A percentile compares a stretch with the other conserved stretches of the same genome.
Evolutionary conservation across 2,888 invertebrate genomes (phyloP).

Genomic region (Limnephilus rhombicus): DNA sequence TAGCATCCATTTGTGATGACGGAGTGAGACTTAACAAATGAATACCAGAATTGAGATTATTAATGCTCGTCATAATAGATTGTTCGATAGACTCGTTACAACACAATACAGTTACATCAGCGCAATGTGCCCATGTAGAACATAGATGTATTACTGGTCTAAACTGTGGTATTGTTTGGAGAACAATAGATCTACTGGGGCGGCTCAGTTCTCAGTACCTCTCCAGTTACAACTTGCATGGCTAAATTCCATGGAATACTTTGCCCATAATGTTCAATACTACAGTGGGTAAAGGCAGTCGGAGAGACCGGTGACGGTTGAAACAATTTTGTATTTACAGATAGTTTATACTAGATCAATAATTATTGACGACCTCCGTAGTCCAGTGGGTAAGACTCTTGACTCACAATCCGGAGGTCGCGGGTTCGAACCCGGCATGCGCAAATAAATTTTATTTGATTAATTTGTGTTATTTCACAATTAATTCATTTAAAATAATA

Average conservation of each 20-base stretch:
- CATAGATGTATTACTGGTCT: neutral
- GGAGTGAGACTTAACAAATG: neutral
- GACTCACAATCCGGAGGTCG: no score
- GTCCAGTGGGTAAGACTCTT: no score
- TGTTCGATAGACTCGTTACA: neutral
- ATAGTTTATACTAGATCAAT: no score
- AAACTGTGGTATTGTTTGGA: neutral
- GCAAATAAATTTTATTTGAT: no score
- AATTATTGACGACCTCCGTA: no score
- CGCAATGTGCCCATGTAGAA: neutral
- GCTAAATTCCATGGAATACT: neutral
- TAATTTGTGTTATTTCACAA: no score
- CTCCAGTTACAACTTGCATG: neutral
- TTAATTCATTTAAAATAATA: no score
- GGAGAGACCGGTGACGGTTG: no score
- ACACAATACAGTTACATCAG: neutral
- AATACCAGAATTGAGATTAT: neutral
- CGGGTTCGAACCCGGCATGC: no score
- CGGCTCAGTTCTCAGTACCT: neutral
- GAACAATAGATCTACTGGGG: neutral
- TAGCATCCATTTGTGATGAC: neutral
- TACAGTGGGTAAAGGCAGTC: no score
- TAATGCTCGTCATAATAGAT: neutral
- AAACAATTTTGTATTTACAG: no score
- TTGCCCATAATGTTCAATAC: no score